phyloP scores from a whole-genome alignment of 2,888 invertebrate species.

The Euzophera pinguis region DNA sequence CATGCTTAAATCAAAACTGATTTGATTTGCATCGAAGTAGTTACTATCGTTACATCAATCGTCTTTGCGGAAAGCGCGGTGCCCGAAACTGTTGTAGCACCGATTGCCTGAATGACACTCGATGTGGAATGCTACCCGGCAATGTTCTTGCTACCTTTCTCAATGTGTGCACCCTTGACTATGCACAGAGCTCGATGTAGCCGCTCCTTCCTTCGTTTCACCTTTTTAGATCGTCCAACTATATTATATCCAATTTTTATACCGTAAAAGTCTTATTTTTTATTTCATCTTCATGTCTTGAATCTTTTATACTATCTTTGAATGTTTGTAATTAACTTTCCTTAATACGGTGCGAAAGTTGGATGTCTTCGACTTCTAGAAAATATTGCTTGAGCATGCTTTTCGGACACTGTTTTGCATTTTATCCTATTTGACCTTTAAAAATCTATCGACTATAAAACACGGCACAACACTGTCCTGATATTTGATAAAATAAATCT shows the following conservation, averaged over 20 bases:
- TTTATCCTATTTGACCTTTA: conserved; percentile 12
- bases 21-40: conserved; percentile 30
- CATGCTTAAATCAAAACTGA: conserved; percentile 8
- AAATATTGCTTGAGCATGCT: conserved; percentile 64
- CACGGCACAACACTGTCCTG: conserved; percentile 34
- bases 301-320: conserved; percentile 13
- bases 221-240: conserved; percentile 79
- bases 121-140: conserved; percentile 71
- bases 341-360: conserved; percentile 54
- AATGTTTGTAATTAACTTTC: conserved; percentile 16
- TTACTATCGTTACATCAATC: conserved; percentile 39
- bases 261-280: conserved; percentile 36
- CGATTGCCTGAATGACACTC: conserved; percentile 63
- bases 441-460: neutral
- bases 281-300: conserved; percentile 12
- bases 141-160: conserved; percentile 47
- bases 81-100: conserved; percentile 47
- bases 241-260: conserved; percentile 47
- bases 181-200: conserved; percentile 67
- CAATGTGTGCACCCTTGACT: conserved; percentile 70
- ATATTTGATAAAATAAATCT: conserved; percentile 1
- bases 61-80: conserved; percentile 70
- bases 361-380: conserved; percentile 34
- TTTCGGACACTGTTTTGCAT: conserved; percentile 51
- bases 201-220: conserved; percentile 78